Evolutionary conservation across 2,797 vertebrate species (phyloP), one percentile per base, ranked within the genome.

Genomic region (Lithobates pipiens): DNA sequence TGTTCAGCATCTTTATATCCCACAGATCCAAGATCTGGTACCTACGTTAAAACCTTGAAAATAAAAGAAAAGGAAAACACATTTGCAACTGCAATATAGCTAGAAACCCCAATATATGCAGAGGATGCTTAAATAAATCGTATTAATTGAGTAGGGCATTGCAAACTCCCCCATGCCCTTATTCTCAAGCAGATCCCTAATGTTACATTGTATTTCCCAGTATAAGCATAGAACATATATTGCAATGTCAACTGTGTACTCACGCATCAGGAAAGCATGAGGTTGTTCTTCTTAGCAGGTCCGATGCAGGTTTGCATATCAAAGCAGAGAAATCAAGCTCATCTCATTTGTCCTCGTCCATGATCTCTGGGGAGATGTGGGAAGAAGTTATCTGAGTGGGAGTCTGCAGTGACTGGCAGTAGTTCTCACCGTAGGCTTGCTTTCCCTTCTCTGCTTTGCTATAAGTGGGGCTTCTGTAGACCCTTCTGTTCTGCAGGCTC

Each of bases 1-100:
- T 91, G 95, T 96, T 98, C 96, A 99, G 96, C 98, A 99, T 99
- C 92, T 98, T 99, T 96, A 96, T 90, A 92, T 91, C 74, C 93
- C 91, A 89, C 90, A 42, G 89, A 91, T 92, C 91, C 90, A 91
- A 88, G 71, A 93, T 92, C 92, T 90, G 80, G 93, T 89, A 92
- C 91, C 92, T 92, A 91, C 89, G 90, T 93, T 93, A 91, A 94
- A 94, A 92, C 93, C 94, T 95, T 80, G 87, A 82, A 87, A 76
- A 85, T 69, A 89, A 65, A 44, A 87, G 50, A 73, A 16, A 69
- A 82, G 82, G 88, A 72, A 29, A 86, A 89, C 78, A 90, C 80
- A 72, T 72, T 42, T 77, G 84, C 69, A 80, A 54, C 16, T 54
- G 50, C 50, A 54, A 39, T 3, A 23, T n/a, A 50, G 13, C 16